Conservation (phyloP, 2,797 vertebrate species). For the Pachyuromys duprasi region DNA sequence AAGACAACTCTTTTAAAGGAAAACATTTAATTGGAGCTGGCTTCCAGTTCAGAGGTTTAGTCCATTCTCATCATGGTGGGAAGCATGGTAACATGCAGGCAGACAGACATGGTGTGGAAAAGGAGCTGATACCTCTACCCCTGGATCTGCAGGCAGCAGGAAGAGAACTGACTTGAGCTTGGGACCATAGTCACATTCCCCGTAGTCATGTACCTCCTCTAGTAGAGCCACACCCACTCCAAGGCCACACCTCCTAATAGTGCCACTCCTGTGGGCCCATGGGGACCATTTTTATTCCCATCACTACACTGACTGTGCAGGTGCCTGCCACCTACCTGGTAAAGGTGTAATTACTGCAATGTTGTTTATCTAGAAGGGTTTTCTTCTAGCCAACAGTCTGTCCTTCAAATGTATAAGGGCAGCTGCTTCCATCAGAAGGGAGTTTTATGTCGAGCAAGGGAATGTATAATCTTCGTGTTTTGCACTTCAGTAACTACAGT, state of each 20-base stretch:
- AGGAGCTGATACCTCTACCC: neutral
- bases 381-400: neutral
- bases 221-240: neutral
- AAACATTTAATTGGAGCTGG: neutral
- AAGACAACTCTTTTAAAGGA: neutral
- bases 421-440: neutral
- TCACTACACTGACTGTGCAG: neutral
- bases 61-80: neutral
- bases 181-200: neutral
- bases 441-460: neutral
- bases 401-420: conserved; percentile 6
- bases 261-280: neutral
- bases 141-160: too few relatives aligned
- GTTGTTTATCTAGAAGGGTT: neutral
- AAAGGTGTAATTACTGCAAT: conserved; percentile 54
- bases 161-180: neutral
- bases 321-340: neutral
- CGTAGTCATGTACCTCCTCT: neutral
- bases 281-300: neutral
- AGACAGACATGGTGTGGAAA: neutral
- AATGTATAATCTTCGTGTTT: neutral
- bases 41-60: neutral
- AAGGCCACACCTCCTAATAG: neutral
- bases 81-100: neutral
- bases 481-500: neutral